A percentile compares a stretch with the other conserved stretches of the same genome.
These are phyloP conservation scores for Hozukius guyotensis DNA, from an alignment of 2,797 vertebrate genomes.

Conservation along the genomic window DNA sequence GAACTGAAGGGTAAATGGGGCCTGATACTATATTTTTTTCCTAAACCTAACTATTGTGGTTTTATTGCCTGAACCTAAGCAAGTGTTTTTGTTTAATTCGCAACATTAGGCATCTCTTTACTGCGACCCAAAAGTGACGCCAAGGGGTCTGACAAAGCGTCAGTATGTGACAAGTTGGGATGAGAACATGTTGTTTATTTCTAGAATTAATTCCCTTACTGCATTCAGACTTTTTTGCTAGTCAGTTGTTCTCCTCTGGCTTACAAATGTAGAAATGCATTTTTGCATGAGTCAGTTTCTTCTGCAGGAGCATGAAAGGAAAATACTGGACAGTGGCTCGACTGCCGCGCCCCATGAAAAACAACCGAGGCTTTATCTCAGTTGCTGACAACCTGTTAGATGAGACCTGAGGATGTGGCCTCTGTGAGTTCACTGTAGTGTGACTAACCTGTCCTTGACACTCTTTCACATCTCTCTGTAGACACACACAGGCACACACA, in stretches of 20 bases:
- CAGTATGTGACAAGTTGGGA: too few relatives aligned
- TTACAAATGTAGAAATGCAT: background rate
- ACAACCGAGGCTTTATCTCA: slow-evolving; percentile 8
- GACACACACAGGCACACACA: background rate
- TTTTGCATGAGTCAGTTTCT: background rate
- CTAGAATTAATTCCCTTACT: background rate
- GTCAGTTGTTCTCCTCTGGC: background rate
- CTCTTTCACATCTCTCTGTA: background rate
- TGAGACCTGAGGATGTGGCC: slow-evolving; percentile 18
- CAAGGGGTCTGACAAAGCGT: too few relatives aligned
- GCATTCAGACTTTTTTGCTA: background rate
- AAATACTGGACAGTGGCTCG: background rate
- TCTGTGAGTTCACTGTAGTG: slow-evolving; percentile 15
- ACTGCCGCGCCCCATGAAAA: background rate
- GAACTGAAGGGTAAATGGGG: background rate
- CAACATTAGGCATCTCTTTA: too few relatives aligned
- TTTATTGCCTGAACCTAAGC: too few relatives aligned
- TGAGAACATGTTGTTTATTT: background rate
- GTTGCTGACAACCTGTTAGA: slow-evolving; percentile 45
- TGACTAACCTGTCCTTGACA: slow-evolving; percentile 23
- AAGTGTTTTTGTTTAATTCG: too few relatives aligned
- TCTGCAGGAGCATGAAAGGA: background rate
- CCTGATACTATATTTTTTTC: too few relatives aligned
- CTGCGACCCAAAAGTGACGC: too few relatives aligned
- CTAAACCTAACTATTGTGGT: too few relatives aligned